Evolutionary conservation across 2,113 vertebrate species (phyloP).

Genomic region (Microcebus jonahi): DNA sequence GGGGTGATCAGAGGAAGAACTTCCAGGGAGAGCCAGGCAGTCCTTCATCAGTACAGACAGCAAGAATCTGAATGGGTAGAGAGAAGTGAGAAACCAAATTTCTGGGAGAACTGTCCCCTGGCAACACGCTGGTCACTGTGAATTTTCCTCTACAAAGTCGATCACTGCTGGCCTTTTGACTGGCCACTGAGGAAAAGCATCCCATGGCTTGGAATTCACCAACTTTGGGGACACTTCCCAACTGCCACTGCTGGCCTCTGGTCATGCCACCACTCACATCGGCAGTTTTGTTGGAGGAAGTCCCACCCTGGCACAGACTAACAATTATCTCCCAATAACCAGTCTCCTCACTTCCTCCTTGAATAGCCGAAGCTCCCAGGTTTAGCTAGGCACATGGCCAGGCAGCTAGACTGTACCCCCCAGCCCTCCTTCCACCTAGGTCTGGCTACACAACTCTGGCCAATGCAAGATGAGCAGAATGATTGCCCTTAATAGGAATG

Average conservation of each 20-base stretch:
- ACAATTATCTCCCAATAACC: background rate
- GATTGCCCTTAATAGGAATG: background rate
- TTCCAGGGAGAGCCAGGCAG: background rate
- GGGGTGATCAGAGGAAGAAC: background rate
- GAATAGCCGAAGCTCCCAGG: background rate
- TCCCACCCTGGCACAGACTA: background rate
- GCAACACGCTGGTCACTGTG: no score
- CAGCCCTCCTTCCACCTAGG: background rate
- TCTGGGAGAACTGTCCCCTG: background rate
- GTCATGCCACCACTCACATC: background rate
- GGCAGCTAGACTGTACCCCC: background rate
- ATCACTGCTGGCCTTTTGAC: background rate
- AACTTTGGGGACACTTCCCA: background rate
- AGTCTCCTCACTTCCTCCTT: background rate
- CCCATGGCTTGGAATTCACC: background rate
- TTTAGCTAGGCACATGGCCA: background rate
- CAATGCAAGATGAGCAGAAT: background rate
- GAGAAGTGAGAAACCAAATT: background rate
- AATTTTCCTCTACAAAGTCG: background rate
- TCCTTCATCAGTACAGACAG: background rate
- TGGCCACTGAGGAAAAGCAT: background rate
- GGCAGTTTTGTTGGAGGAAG: background rate
- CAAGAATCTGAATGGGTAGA: background rate
- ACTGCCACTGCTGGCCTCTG: background rate
- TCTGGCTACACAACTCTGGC: background rate